Base-by-base conservation (phyloP, 2,888 invertebrate species). In the Metacarcinus magister region DNA sequence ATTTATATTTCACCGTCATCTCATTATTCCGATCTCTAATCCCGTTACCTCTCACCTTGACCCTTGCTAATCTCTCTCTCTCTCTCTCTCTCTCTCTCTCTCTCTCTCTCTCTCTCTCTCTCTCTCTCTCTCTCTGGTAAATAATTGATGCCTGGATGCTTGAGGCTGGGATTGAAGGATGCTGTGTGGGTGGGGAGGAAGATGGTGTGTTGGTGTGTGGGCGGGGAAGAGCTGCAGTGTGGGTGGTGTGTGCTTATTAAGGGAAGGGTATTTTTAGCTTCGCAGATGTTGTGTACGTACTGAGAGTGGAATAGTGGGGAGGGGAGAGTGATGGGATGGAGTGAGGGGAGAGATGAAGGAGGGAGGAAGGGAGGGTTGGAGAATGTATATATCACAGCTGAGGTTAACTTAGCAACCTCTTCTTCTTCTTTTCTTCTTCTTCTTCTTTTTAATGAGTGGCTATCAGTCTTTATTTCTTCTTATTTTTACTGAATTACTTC, bases 21-120 rank as follows among this genome's bases (percentile, higher is more conserved):
- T 75, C 75, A 23, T 75, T 28, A n/a, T n/a, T n/a, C n/a, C n/a
- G n/a, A n/a, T 75, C 7, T 23, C 19, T 28, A 16, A 2, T 75
- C 8, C 75, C 75, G 75, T 75, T 75, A 75, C 23, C n/a, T 75
- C 7, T 23, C 28, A 75, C 19, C 75, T 0, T 28, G 75, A 75
- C 75, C 8, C 75, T 75, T 28, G 23, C 75, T 23, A 23, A n/a
- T 3, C 5, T 5, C 75, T 75, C 75, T 75, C 75, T 28, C 75
- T 28, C 28, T 75, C 28, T 28, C 75, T 75, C 75, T 67, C 54
- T 54, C 54, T 54, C 54, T 54, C 54, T 54, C 54, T 54, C 54
- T 54, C 54, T 54, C 54, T 54, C 54, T 67, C 67, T 67, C 67
- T 67, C 67, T 67, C 67, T 67, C 67, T 67, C 67, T 67, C 67